Evolutionary conservation across 2,797 vertebrate genomes (phyloP), one percentile per base, ranked within the genome.

Genomic region (Zalophus californianus): DNA sequence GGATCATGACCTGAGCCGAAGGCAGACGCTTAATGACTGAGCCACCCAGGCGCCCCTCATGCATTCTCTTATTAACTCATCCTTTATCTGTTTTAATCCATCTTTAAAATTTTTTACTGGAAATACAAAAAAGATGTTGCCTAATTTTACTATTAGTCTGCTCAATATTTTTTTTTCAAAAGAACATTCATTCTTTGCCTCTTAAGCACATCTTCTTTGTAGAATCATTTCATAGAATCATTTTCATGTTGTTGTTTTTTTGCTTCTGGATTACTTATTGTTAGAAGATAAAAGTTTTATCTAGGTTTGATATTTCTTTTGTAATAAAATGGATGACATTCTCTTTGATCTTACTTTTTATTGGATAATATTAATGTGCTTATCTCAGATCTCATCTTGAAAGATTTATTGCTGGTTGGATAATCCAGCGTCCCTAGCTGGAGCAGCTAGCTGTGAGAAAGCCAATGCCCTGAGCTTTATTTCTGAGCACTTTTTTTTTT

Each of bases 261-360:
- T 15, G 27, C 62, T 80, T 72, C 68, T 66, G 16, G 27, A 44
- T 85, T 70, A 75, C 11, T 95, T 84, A 75, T 58, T 77, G 27
- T 83, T 75, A 58, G 79, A 80, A 86, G 79, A 79, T 64, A 79
- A 66, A 96, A 79, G 16, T 95, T 89, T 86, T 91, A 48, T 87
- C 15, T 97, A 54, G 25, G 52, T 48, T 87, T 92, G 89, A 32
- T 66, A 41, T 90, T 88, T 91, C 20, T 68, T 21, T 91, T 27
- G 15, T 86, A 86, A 85, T 64, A 56, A 91, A 94, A 93, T n/a
- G 64, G 64, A 38, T 56, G 25, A 2, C 48, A 48, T 88, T 88
- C 52, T 50, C 41, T 93, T 87, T 94, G 64, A 58, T 83, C 29
- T 96, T 60, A 25, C 64, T 54, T 91, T 82, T 87, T 73, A 38